These are phyloP conservation scores for Hucho hucho DNA, from an alignment of 2,113 vertebrate species.

Conservation along the genomic window DNA sequence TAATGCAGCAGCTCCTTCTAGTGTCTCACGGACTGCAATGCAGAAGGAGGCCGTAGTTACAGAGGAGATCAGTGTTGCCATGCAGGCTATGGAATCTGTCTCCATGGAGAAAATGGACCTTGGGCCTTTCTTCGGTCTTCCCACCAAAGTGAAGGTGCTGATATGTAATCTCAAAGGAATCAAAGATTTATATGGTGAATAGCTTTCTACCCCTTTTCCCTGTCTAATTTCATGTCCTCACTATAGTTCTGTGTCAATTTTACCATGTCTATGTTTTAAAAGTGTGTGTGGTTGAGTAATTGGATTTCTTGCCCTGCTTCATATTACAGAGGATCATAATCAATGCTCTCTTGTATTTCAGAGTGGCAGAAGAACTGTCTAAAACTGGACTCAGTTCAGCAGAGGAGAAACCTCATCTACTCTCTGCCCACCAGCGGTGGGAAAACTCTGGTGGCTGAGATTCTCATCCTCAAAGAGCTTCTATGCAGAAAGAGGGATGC, in stretches of 20 bases:
- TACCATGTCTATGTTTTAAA: background rate
- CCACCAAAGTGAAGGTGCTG: slow-evolving; percentile 89
- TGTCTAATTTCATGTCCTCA: background rate
- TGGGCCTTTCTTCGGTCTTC: slow-evolving; percentile 95
- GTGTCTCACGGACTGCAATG: slow-evolving; percentile 74
- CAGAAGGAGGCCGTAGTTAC: slow-evolving; percentile 81
- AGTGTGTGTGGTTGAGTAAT: background rate
- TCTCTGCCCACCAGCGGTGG: slow-evolving; percentile 94
- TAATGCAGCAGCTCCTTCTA: slow-evolving; percentile 80
- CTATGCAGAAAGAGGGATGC: slow-evolving; percentile 89
- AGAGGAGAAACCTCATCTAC: slow-evolving; percentile 92
- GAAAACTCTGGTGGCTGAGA: slow-evolving; percentile 95
- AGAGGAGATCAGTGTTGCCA: slow-evolving; percentile 83
- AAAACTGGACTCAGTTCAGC: slow-evolving; percentile 82
- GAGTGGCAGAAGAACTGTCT: slow-evolving; percentile 95
- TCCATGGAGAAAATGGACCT: slow-evolving; percentile 76
- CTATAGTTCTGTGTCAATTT: background rate
- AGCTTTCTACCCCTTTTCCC: background rate
- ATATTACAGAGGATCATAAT: background rate
- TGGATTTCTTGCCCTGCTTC: background rate
- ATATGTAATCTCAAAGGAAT: slow-evolving; percentile 83
- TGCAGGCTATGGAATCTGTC: slow-evolving; percentile 70
- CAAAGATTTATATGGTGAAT: slow-evolving; percentile 87
- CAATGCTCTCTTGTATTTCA: slow-evolving; percentile 49
- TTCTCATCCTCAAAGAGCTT: slow-evolving; percentile 90